Evolutionary conservation across 2,797 vertebrate genomes (phyloP).

Genomic region (Labroides dimidiatus): DNA sequence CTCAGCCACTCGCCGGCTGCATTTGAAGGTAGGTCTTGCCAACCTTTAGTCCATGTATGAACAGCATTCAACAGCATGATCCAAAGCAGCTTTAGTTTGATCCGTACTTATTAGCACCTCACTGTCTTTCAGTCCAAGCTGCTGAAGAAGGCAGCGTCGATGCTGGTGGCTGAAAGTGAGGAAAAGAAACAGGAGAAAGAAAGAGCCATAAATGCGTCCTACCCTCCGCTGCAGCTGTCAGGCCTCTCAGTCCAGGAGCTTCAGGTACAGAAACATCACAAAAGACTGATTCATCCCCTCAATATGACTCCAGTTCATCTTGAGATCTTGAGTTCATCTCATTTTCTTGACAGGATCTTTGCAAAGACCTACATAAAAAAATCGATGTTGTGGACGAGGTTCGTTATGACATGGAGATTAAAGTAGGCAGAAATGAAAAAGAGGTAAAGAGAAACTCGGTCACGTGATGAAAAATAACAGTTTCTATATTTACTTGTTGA

Average conservation of each 20-base stretch:
- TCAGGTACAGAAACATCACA: slow-evolving; percentile 62
- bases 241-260: slow-evolving; percentile 77
- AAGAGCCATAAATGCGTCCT: slow-evolving; percentile 63
- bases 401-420: slow-evolving; percentile 79
- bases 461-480: background rate
- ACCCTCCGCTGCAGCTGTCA: slow-evolving; percentile 72
- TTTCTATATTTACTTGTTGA: background rate
- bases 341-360: slow-evolving; percentile 76
- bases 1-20: slow-evolving; percentile 80
- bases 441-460: slow-evolving; percentile 62
- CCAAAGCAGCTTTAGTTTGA: background rate
- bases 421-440: slow-evolving; percentile 79
- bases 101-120: background rate
- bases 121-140: slow-evolving; percentile 74
- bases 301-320: background rate
- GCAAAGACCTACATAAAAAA: slow-evolving; percentile 80
- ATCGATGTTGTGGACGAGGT: slow-evolving; percentile 82
- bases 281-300: background rate
- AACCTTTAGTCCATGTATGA: background rate
- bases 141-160: slow-evolving; percentile 77
- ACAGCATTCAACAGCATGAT: background rate
- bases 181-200: slow-evolving; percentile 69
- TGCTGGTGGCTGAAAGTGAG: slow-evolving; percentile 75
- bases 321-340: slow-evolving; percentile 24
- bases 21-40: slow-evolving; percentile 74